Evolutionary conservation across 2,113 vertebrate species (phyloP).

Genomic region (Uria aalge): DNA sequence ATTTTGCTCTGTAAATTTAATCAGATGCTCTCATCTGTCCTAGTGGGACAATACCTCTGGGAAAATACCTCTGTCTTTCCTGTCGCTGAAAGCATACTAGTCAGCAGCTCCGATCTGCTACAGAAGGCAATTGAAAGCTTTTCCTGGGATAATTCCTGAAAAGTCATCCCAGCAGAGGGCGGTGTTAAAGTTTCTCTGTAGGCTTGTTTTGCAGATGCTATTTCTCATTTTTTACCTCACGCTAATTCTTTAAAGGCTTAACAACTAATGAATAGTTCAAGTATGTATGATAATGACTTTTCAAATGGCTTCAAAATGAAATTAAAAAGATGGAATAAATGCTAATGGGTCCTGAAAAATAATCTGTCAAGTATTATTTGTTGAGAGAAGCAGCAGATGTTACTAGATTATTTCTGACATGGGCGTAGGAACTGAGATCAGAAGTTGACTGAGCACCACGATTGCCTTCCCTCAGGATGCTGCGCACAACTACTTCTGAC

Average conservation of each 20-base stretch:
- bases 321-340: background rate
- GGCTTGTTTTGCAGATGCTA: background rate
- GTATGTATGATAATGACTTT: background rate
- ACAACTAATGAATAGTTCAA: background rate
- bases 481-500: background rate
- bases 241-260: background rate
- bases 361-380: background rate
- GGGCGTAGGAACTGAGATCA: background rate
- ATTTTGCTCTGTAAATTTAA: background rate
- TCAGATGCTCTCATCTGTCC: background rate
- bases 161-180: constrained; percentile 7
- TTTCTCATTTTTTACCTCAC: background rate
- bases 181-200: background rate
- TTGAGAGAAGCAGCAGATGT: background rate
- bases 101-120: background rate
- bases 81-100: background rate
- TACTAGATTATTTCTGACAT: background rate
- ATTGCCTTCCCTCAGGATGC: background rate
- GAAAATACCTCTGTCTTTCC: background rate
- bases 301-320: background rate
- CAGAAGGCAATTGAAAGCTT: background rate
- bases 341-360: background rate
- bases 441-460: background rate
- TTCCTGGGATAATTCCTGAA: background rate
- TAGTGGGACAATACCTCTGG: background rate